Conservation (phyloP, 2,797 vertebrate species). For the Fratercula arctica region DNA sequence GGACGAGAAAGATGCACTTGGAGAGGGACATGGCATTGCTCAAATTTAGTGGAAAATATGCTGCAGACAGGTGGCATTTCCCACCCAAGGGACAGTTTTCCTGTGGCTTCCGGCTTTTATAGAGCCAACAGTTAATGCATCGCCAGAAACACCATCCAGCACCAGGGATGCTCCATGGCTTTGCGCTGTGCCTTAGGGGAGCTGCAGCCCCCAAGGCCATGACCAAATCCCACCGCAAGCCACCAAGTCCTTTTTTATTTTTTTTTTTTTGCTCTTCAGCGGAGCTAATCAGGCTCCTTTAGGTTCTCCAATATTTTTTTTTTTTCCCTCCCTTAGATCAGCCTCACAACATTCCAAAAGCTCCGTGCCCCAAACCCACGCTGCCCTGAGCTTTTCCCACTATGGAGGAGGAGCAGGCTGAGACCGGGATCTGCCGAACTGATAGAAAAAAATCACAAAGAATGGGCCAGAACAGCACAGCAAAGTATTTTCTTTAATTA, state of each 20-base stretch:
- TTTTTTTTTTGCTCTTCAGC: neutral
- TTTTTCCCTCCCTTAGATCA: neutral
- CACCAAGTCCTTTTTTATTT: neutral
- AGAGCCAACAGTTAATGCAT: neutral
- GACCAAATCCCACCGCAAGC: neutral
- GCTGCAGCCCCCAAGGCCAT: neutral
- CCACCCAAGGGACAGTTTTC: neutral
- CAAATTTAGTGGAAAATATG: neutral
- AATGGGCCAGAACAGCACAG: neutral
- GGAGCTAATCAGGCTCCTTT: neutral
- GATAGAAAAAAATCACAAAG: neutral
- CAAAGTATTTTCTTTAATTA: neutral
- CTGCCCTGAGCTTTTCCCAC: neutral
- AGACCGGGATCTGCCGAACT: neutral
- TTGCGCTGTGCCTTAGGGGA: neutral
- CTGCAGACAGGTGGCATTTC: neutral
- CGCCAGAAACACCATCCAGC: neutral
- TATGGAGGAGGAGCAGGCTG: neutral
- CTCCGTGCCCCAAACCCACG: fast-evolving
- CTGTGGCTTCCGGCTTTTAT: neutral
- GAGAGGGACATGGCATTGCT: neutral
- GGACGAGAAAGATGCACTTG: fast-evolving
- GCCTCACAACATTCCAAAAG: neutral
- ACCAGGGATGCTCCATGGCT: neutral
- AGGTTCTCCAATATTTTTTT: neutral